Conservation (phyloP, 2,113 vertebrate genomes). For the Tetrax tetrax region DNA sequence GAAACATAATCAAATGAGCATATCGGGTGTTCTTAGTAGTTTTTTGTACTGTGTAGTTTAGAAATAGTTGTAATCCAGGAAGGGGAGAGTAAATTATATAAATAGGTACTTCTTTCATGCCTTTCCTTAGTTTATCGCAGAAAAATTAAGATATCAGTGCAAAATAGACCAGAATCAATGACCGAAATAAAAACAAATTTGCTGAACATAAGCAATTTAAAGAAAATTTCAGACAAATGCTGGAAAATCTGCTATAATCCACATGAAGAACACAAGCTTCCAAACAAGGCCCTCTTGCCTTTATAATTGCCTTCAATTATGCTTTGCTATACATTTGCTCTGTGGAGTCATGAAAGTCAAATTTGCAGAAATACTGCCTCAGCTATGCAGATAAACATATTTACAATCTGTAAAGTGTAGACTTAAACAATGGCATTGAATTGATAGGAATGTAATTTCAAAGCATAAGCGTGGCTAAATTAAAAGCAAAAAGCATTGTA, state of each 20-base stretch:
- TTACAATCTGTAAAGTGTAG: background rate
- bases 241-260: background rate
- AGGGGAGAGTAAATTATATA: background rate
- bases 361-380: background rate
- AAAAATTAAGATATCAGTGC: background rate
- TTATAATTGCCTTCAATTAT: background rate
- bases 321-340: background rate
- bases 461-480: background rate
- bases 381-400: accelerated
- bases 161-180: background rate
- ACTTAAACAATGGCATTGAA: background rate
- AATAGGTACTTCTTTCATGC: background rate
- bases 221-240: background rate
- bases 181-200: background rate
- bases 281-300: background rate
- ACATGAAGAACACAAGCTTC: background rate
- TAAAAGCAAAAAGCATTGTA: background rate
- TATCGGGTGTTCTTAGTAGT: background rate
- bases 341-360: background rate
- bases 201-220: background rate
- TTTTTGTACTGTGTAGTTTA: background rate
- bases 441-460: background rate
- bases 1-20: background rate
- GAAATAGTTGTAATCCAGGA: background rate
- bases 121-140: background rate